Evolutionary conservation across 1,140 invertebrate genomes (phyloP).

Genomic region (Drosophila guanche): DNA sequence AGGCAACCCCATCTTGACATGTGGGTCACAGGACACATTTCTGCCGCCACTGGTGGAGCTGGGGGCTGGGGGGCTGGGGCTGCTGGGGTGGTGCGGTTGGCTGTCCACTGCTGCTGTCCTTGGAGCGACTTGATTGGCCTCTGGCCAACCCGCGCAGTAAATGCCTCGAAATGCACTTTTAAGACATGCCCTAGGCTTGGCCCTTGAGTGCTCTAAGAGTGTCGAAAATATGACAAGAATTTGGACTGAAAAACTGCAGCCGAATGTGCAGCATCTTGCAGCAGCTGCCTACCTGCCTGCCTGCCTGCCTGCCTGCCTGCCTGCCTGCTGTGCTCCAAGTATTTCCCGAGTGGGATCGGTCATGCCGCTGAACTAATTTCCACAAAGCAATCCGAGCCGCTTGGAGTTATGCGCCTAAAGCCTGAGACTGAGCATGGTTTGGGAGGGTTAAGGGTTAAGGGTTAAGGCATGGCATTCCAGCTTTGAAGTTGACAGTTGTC

Average conservation of each 20-base stretch:
- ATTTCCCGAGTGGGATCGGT: conserved; percentile 25
- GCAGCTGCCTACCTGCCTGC: no score
- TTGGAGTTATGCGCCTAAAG: conserved; percentile 16
- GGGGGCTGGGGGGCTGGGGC: conserved; percentile 4
- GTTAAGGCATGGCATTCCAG: conserved; percentile 23
- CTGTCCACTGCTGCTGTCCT: background rate
- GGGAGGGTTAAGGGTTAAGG: background rate
- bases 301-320: no score
- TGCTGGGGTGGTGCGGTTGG: conserved; percentile 1
- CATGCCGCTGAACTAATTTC: conserved; percentile 43
- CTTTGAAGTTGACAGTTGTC: conserved; percentile 50
- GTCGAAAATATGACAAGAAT: no score
- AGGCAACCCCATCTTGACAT: conserved; percentile 52
- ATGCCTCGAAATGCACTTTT: conserved; percentile 22
- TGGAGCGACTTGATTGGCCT: conserved; percentile 38
- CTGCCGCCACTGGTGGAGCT: background rate
- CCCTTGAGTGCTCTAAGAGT: no score
- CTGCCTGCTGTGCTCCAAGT: no score
- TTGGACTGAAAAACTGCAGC: no score
- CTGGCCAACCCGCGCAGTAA: background rate
- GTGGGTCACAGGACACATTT: conserved; percentile 62
- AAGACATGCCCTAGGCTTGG: conserved; percentile 36
- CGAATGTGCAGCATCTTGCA: no score
- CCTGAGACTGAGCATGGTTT: background rate
- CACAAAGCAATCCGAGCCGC: conserved; percentile 38